These are phyloP conservation scores for Stictocephala bisonia DNA, from an alignment of 2,888 invertebrate species.

Conservation along the genomic window DNA sequence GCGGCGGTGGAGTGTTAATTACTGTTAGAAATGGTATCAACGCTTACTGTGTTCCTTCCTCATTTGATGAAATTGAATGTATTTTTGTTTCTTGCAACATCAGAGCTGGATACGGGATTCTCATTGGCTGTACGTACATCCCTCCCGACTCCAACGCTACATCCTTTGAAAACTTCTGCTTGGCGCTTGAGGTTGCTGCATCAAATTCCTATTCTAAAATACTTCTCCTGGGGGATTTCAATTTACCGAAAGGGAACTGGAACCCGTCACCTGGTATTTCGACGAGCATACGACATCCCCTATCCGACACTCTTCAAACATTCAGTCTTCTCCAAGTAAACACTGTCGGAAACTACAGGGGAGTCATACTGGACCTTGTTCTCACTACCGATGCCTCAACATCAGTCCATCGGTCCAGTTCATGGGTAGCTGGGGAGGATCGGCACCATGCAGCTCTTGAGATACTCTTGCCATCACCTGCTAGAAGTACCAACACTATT, in stretches of 20 bases:
- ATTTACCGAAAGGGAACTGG: conserved; percentile 2
- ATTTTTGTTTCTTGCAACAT: background rate
- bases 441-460: conserved; percentile 2
- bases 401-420: background rate
- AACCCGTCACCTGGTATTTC: background rate
- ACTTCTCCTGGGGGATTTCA: background rate
- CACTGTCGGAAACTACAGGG: background rate
- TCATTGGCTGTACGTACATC: background rate
- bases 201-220: background rate
- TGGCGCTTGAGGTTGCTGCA: background rate
- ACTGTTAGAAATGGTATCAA: background rate
- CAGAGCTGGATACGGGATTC: background rate
- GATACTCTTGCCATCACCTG: background rate
- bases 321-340: background rate
- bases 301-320: background rate
- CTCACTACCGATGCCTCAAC: background rate
- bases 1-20: background rate
- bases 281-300: background rate
- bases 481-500: background rate
- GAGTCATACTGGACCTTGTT: background rate
- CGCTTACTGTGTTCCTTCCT: background rate
- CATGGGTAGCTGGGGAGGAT: background rate
- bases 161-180: background rate
- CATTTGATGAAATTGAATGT: background rate
- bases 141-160: background rate